These are phyloP conservation scores for Tachycineta bicolor DNA, from an alignment of 2,113 vertebrate species.

Conservation along the genomic window DNA sequence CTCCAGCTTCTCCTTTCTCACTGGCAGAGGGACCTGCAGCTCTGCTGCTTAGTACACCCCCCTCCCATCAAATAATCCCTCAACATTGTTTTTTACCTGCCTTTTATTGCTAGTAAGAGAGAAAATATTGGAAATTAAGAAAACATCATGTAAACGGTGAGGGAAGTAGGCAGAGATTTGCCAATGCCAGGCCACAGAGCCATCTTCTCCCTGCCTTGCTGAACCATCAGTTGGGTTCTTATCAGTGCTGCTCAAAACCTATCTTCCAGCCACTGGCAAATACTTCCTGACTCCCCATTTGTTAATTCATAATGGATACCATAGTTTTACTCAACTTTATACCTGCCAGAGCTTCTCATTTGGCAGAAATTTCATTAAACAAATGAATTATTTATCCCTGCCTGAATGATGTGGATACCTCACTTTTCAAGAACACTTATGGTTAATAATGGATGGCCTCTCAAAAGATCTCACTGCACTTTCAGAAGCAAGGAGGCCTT, in stretches of 20 bases:
- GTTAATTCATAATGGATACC: background rate
- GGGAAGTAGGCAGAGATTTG: background rate
- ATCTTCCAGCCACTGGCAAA: background rate
- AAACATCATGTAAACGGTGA: background rate
- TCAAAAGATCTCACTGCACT: background rate
- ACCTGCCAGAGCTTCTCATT: background rate
- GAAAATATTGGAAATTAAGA: background rate
- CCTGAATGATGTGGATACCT: background rate
- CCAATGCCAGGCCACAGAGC: background rate
- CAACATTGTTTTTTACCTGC: background rate
- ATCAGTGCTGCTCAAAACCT: background rate
- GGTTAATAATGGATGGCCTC: conserved; percentile 30
- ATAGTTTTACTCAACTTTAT: background rate
- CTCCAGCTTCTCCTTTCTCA: background rate
- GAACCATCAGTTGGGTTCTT: background rate
- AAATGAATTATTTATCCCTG: conserved; percentile 34
- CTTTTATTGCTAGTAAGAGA: background rate
- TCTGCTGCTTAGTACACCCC: background rate
- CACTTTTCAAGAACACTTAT: fast-evolving
- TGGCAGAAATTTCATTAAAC: background rate
- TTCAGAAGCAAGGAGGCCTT: background rate
- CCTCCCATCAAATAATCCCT: background rate
- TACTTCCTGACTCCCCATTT: background rate
- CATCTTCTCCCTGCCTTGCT: fast-evolving
- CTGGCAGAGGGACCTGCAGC: background rate